phyloP scores from a whole-genome alignment of 2,797 vertebrate genomes.

The Eulemur albifrons region DNA sequence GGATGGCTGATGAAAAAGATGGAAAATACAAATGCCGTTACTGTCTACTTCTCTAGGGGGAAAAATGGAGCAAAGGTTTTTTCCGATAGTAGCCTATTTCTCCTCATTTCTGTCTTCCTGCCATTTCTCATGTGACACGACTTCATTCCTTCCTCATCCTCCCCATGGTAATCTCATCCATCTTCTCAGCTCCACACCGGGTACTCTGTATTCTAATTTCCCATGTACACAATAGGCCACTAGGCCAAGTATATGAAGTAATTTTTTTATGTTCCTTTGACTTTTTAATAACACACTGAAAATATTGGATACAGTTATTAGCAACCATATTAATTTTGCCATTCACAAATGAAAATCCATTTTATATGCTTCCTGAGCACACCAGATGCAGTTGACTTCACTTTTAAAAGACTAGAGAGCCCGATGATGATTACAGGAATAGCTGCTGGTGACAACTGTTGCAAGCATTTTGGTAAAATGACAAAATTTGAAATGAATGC shows the following conservation, averaged over 20 bases:
- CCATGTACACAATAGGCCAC: not conserved
- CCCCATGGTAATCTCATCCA: not conserved
- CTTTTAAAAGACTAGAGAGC: not conserved
- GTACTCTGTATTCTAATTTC: not conserved
- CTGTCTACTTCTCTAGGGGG: not conserved
- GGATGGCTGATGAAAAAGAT: not conserved
- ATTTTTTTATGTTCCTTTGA: slow-evolving; percentile 27
- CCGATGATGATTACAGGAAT: not conserved
- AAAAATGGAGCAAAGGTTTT: not conserved
- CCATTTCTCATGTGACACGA: not conserved
- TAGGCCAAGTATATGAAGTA: not conserved
- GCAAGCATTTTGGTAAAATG: not conserved
- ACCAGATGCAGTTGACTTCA: not conserved
- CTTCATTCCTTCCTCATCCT: not conserved
- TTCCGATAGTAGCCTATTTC: not conserved
- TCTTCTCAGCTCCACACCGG: not conserved
- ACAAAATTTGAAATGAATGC: not conserved
- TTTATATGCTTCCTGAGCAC: not conserved
- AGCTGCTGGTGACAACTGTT: not conserved
- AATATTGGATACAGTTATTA: slow-evolving; percentile 35
- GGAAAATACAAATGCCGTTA: not conserved
- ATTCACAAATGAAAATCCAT: slow-evolving; percentile 1
- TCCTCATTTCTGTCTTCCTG: not conserved
- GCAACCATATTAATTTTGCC: not conserved
- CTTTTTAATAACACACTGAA: slow-evolving; percentile 58